phyloP scores from a whole-genome alignment of 2,888 invertebrate species.

The Ethmia dodecea region DNA sequence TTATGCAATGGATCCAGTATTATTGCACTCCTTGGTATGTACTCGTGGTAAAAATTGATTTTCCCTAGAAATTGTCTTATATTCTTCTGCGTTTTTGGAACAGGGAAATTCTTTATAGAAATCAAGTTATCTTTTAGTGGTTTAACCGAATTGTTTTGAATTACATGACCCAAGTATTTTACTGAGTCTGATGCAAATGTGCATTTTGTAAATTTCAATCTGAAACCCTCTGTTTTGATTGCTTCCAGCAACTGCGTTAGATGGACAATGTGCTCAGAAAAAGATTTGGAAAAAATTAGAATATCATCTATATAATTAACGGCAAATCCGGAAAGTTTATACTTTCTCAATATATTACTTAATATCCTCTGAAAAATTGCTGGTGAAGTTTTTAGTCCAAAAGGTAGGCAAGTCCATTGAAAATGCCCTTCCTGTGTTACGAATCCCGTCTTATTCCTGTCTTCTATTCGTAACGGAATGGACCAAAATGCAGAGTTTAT shows the following conservation, averaged over 20 bases:
- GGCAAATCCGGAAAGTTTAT: slow-evolving; percentile 6
- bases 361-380: slow-evolving; percentile 26
- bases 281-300: slow-evolving; percentile 2
- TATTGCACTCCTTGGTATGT: slow-evolving; percentile 19
- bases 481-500: slow-evolving; percentile 48
- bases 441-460: slow-evolving; percentile 35
- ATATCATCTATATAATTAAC: slow-evolving; percentile 9
- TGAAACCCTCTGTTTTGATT: slow-evolving; percentile 22
- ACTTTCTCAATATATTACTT: slow-evolving; percentile 13
- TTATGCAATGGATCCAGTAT: slow-evolving; percentile 25
- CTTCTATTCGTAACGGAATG: slow-evolving; percentile 33
- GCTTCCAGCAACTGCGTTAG: slow-evolving; percentile 14
- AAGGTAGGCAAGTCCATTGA: not conserved
- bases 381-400: slow-evolving; percentile 26
- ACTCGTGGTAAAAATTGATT: slow-evolving; percentile 22
- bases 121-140: slow-evolving; percentile 23
- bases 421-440: slow-evolving; percentile 7
- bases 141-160: slow-evolving; percentile 21
- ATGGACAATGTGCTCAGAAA: slow-evolving; percentile 6
- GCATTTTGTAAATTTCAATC: slow-evolving; percentile 23
- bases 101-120: slow-evolving; percentile 16
- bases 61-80: slow-evolving; percentile 22
- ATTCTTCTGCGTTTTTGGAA: slow-evolving; percentile 16
- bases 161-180: slow-evolving; percentile 24
- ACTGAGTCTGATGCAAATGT: slow-evolving; percentile 21